phyloP scores from a whole-genome alignment of 2,797 vertebrate species.

The Crotalus adamanteus region DNA sequence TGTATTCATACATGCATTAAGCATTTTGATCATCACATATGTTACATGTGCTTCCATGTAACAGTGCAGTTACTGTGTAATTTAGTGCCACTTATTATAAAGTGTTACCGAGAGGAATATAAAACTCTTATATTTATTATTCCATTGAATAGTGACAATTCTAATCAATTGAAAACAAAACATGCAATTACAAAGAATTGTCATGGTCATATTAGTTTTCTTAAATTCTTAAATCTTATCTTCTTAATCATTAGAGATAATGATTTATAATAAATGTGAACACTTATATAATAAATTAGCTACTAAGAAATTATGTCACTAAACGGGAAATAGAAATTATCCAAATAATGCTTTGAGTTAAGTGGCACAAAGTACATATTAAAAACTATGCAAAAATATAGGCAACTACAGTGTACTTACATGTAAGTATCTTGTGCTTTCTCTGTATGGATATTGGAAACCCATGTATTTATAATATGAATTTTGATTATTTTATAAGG shows the following conservation, averaged over 20 bases:
- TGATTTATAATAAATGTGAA: conserved; percentile 61
- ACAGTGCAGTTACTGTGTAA: conserved; percentile 80
- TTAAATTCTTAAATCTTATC: conserved; percentile 47
- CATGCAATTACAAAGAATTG: conserved; percentile 58
- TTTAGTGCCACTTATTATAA: conserved; percentile 83
- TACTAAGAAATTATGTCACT: conserved; percentile 54
- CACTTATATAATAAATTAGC: conserved; percentile 32
- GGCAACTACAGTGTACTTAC: conserved; percentile 79
- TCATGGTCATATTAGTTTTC: conserved; percentile 50
- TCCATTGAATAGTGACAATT: conserved; percentile 64
- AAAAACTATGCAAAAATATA: conserved; percentile 84
- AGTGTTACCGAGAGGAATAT: conserved; percentile 77
- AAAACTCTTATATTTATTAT: conserved; percentile 67
- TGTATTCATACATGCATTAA: conserved; percentile 75
- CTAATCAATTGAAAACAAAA: conserved; percentile 64
- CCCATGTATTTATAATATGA: conserved; percentile 81
- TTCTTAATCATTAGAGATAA: conserved; percentile 59
- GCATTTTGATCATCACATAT: conserved; percentile 69
- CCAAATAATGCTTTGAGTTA: conserved; percentile 79
- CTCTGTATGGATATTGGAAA: conserved; percentile 79
- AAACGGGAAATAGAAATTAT: conserved; percentile 47
- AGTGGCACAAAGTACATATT: conserved; percentile 83
- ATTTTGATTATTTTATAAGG: conserved; percentile 76
- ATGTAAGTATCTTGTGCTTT: conserved; percentile 83
- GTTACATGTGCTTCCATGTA: conserved; percentile 81